Percentiles rank a stretch among this genome's conserved stretches.
Evolutionary conservation across 2,888 invertebrate species (phyloP).

Genomic region (Pecten maximus): DNA sequence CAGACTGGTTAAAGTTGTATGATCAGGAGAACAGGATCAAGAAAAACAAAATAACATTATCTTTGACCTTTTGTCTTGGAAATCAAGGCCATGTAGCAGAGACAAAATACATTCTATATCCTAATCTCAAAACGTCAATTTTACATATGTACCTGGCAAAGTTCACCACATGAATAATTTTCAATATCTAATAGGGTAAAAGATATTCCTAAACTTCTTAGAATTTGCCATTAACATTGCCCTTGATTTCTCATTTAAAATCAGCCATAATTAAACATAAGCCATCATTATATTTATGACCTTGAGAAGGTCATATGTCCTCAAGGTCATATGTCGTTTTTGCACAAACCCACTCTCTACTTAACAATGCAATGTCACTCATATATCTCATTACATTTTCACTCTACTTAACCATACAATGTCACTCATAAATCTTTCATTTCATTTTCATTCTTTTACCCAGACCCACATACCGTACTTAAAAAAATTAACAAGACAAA

Average conservation of each 20-base stretch:
- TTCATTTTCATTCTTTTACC: background rate
- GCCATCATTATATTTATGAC: background rate
- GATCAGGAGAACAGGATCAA: no score
- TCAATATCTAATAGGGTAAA: no score
- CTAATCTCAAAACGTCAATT: no score
- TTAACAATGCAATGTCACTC: background rate
- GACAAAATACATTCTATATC: no score
- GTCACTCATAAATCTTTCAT: background rate
- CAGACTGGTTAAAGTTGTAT: no score
- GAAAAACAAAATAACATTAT: no score
- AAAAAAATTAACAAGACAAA: background rate
- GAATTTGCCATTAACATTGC: background rate
- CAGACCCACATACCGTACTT: background rate
- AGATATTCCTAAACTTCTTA: background rate
- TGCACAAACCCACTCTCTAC: background rate
- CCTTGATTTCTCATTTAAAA: background rate
- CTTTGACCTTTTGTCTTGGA: no score
- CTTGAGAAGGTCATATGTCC: background rate
- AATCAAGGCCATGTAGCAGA: no score
- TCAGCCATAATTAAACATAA: no score
- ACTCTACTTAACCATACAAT: background rate
- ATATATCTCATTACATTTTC: background rate
- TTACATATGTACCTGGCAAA: no score
- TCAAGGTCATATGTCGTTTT: no score
- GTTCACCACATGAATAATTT: no score